These are phyloP conservation scores for Proterorhinus semilunaris DNA, from an alignment of 2,113 vertebrate genomes.

Conservation along the genomic window DNA sequence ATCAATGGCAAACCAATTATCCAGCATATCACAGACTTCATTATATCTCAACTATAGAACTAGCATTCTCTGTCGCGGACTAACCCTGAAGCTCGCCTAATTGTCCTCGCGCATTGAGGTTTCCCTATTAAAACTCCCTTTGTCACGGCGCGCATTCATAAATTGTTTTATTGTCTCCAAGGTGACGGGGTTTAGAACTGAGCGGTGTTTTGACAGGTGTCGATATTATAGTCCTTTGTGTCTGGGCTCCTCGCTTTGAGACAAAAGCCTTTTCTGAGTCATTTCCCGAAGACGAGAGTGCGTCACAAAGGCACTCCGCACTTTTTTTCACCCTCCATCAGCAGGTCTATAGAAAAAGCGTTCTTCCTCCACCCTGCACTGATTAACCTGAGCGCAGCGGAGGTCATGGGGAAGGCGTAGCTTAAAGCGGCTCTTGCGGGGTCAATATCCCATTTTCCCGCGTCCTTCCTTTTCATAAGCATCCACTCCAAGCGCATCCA, in stretches of 20 bases:
- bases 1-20: too few species aligned
- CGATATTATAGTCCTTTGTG: slow-evolving; percentile 2
- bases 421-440: slow-evolving; percentile 8
- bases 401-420: slow-evolving; percentile 12
- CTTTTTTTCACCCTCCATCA: background rate
- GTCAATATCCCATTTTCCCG: slow-evolving; percentile 12
- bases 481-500: slow-evolving; percentile 8
- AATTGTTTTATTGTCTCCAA: slow-evolving; percentile 2
- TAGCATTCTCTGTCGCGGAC: background rate
- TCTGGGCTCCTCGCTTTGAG: background rate
- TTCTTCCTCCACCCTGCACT: background rate
- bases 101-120: background rate
- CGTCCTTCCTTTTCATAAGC: slow-evolving; percentile 1
- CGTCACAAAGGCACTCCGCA: background rate
- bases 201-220: slow-evolving; percentile 2
- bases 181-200: background rate
- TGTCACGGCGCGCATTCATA: background rate
- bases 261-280: slow-evolving; percentile 4
- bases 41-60: background rate
- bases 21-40: background rate
- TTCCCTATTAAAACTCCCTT: background rate
- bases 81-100: background rate
- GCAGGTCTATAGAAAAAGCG: background rate
- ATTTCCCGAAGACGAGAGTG: background rate
- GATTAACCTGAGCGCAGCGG: background rate